Evolutionary conservation across 2,797 vertebrate genomes (phyloP).

Genomic region (Hozukius guyotensis): DNA sequence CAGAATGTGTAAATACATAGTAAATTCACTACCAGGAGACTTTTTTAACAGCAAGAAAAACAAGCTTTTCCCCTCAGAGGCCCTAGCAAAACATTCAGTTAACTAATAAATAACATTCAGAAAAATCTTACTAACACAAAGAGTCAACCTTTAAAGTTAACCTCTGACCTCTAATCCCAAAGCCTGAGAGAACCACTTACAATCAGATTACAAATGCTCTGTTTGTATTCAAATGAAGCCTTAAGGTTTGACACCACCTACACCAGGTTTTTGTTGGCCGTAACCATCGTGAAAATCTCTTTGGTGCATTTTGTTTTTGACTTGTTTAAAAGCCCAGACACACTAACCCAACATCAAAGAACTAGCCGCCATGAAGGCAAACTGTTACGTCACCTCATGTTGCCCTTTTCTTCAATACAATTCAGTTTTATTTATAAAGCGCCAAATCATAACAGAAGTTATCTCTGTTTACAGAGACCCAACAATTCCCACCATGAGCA

Average conservation of each 20-base stretch:
- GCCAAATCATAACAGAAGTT: not conserved
- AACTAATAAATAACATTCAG: too few relatives aligned
- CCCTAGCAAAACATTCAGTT: too few relatives aligned
- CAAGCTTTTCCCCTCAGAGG: not conserved
- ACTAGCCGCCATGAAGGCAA: not conserved
- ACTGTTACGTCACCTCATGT: not conserved
- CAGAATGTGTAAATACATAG: not conserved
- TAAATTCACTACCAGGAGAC: not conserved
- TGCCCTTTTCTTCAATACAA: not conserved
- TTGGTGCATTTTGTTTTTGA: conserved; percentile 1
- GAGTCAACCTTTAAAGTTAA: not conserved
- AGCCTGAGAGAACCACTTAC: not conserved
- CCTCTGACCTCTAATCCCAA: not conserved
- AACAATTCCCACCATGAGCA: not conserved
- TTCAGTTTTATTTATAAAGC: not conserved
- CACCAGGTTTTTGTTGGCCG: not conserved
- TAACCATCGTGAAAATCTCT: not conserved
- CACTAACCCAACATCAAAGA: too few relatives aligned
- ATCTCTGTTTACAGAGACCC: not conserved
- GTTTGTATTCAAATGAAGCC: not conserved
- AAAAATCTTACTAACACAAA: not conserved
- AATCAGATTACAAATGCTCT: not conserved
- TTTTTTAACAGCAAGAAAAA: not conserved
- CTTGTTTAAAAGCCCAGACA: not conserved
- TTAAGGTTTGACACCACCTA: not conserved